These are phyloP conservation scores for Tolmerus cingulatus DNA, from an alignment of 2,888 invertebrate genomes.

Conservation along the genomic window DNA sequence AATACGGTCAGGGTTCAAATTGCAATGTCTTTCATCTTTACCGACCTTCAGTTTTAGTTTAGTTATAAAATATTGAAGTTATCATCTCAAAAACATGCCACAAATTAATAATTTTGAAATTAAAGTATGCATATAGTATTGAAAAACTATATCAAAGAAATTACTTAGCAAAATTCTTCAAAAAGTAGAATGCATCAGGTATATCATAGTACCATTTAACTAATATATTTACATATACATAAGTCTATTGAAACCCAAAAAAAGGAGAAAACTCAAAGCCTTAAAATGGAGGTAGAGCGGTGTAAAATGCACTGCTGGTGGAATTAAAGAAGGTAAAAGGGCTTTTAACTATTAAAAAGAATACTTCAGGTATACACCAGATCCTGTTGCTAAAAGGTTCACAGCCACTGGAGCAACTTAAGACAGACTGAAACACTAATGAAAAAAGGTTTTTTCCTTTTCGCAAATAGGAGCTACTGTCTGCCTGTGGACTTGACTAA, in stretches of 20 bases:
- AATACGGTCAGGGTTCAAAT: too few relatives aligned
- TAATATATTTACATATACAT: too few relatives aligned
- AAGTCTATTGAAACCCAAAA: background rate
- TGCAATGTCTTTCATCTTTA: too few relatives aligned
- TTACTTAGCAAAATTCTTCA: too few relatives aligned
- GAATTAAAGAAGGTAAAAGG: background rate
- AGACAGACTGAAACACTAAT: background rate
- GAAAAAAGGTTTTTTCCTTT: background rate
- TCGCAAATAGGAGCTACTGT: background rate
- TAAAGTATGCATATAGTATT: too few relatives aligned
- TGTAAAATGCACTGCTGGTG: background rate
- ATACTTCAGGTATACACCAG: background rate
- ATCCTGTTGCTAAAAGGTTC: background rate
- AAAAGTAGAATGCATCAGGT: too few relatives aligned
- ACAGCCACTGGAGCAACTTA: background rate
- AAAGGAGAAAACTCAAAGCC: background rate
- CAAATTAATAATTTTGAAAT: too few relatives aligned
- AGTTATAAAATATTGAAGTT: too few relatives aligned
- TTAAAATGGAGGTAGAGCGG: background rate
- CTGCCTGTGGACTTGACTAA: background rate
- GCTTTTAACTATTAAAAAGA: background rate
- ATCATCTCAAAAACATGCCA: too few relatives aligned
- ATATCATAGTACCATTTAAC: too few relatives aligned
- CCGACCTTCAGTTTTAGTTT: too few relatives aligned
- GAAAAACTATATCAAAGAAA: too few relatives aligned